phyloP scores from a whole-genome alignment of 2,113 vertebrate genomes.

The Lepisosteus osseus region DNA sequence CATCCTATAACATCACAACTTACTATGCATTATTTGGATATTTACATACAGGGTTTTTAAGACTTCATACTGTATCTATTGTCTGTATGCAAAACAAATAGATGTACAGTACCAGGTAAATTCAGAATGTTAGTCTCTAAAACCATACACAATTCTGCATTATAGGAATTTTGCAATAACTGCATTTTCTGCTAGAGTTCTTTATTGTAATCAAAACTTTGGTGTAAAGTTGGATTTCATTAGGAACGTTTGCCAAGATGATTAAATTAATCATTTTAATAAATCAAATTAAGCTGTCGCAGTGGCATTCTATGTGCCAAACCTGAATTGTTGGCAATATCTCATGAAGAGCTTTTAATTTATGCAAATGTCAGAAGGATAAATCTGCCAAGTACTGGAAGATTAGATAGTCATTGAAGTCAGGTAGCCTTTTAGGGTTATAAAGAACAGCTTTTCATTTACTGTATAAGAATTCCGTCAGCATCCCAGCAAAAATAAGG shows the following conservation, averaged over 20 bases:
- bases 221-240: slow-evolving; percentile 17
- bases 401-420: slow-evolving; percentile 14
- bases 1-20: no score
- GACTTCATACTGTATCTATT: no score
- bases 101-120: no score
- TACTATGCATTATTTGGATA: no score
- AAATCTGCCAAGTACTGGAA: slow-evolving; percentile 20
- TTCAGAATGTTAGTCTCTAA: no score
- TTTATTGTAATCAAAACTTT: slow-evolving; percentile 25
- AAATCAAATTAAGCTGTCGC: slow-evolving; percentile 28
- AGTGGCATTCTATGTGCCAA: slow-evolving; percentile 20
- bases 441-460: slow-evolving; percentile 10
- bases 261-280: slow-evolving; percentile 33
- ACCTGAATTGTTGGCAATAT: slow-evolving; percentile 34
- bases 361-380: slow-evolving; percentile 38
- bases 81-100: no score
- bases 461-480: slow-evolving; percentile 19
- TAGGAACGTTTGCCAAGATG: slow-evolving; percentile 24
- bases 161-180: background rate
- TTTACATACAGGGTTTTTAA: no score
- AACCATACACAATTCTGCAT: no score
- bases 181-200: slow-evolving; percentile 5
- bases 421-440: slow-evolving; percentile 18
- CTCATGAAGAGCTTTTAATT: slow-evolving; percentile 33
- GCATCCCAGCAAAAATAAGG: slow-evolving; percentile 7